Conservation (phyloP, 2,797 vertebrate species). For the Silurus lanzhouensis region DNA sequence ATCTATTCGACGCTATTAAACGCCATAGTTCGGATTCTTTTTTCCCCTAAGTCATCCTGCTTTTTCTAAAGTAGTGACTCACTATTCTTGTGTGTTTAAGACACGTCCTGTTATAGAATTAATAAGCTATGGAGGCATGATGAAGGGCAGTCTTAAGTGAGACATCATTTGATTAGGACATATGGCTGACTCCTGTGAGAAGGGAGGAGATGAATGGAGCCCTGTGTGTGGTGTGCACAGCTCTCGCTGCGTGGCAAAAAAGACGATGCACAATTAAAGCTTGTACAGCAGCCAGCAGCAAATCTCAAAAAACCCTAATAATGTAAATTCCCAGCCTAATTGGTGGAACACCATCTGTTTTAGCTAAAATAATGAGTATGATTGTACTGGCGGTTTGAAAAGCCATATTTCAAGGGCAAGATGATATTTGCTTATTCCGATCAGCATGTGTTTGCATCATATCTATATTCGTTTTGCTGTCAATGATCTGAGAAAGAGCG, state of each 20-base stretch:
- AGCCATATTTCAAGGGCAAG: constrained; percentile 46
- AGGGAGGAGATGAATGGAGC: constrained; percentile 49
- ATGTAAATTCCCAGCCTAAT: constrained; percentile 74
- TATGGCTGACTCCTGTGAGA: constrained; percentile 34
- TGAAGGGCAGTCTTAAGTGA: constrained; percentile 33
- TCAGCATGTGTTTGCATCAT: constrained; percentile 51
- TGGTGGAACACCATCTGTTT: constrained; percentile 77
- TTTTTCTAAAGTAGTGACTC: background rate
- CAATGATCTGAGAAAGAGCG: background rate
- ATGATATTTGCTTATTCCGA: constrained; percentile 55
- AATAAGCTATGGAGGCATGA: background rate
- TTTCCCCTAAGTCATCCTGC: too few species aligned
- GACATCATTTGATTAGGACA: constrained; percentile 39
- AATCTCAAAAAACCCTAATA: constrained; percentile 68
- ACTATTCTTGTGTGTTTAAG: background rate
- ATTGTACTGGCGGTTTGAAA: constrained; percentile 62
- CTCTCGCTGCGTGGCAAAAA: constrained; percentile 53
- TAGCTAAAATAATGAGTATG: constrained; percentile 72
- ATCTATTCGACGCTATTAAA: background rate
- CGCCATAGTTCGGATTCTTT: too few species aligned
- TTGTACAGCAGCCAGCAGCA: constrained; percentile 63
- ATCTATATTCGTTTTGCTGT: constrained; percentile 27
- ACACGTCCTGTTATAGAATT: background rate
- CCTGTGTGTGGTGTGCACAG: constrained; percentile 53
- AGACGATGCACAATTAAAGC: constrained; percentile 37